These are phyloP conservation scores for Ooceraea biroi DNA, from an alignment of 1,140 invertebrate genomes.

Conservation along the genomic window DNA sequence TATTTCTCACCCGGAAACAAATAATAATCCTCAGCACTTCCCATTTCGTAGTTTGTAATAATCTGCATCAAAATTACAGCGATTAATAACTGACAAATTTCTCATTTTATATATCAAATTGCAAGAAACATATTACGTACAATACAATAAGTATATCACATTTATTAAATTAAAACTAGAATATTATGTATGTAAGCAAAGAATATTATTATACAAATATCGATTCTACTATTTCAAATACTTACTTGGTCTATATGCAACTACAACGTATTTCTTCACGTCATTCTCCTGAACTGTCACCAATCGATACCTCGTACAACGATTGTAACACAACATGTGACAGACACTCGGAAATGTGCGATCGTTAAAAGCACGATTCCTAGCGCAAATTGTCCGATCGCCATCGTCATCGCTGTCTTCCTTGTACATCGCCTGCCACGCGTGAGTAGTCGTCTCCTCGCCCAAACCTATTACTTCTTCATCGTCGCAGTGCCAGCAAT, in stretches of 20 bases:
- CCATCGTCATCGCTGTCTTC: conserved; percentile 72
- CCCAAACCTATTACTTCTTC: conserved; percentile 73
- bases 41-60: conserved; percentile 78
- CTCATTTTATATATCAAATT: conserved; percentile 1
- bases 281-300: conserved; percentile 65
- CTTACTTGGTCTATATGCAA: conserved; percentile 79
- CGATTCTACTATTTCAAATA: conserved; percentile 29
- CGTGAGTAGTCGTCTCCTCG: conserved; percentile 60
- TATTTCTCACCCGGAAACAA: not conserved
- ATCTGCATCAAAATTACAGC: conserved; percentile 61
- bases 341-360: conserved; percentile 82
- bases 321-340: conserved; percentile 83
- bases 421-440: conserved; percentile 26
- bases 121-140: not conserved
- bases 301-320: conserved; percentile 75
- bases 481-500: conserved; percentile 79
- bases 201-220: not conserved
- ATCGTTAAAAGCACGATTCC: conserved; percentile 79
- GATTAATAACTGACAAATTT: not conserved
- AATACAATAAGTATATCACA: not conserved
- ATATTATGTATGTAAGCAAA: not conserved
- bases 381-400: conserved; percentile 81
- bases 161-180: conserved; percentile 6
- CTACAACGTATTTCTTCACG: conserved; percentile 64
- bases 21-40: conserved; percentile 51